These are phyloP conservation scores for Brachymystax lenok DNA, from an alignment of 2,797 vertebrate species.

Conservation along the genomic window DNA sequence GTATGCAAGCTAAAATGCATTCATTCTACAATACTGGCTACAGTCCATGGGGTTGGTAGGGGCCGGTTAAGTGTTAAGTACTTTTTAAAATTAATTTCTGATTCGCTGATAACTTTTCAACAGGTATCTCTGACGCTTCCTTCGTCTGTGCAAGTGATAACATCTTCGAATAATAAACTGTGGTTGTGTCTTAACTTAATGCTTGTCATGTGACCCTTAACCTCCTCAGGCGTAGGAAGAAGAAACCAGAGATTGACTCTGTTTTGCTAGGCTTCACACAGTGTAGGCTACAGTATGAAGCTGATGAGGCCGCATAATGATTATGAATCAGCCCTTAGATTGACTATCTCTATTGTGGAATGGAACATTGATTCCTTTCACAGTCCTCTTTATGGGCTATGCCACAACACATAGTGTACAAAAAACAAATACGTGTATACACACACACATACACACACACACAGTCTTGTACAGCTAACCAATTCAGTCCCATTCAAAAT, in stretches of 20 bases:
- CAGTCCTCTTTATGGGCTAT: not conserved
- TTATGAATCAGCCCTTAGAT: not conserved
- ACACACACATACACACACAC: too few species aligned
- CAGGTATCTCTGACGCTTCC: constrained; percentile 60
- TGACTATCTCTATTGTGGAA: not conserved
- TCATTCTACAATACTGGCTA: not conserved
- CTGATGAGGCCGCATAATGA: not conserved
- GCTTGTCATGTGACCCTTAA: constrained; percentile 29
- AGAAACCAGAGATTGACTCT: not conserved
- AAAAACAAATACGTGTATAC: not conserved
- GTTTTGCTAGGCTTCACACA: not conserved
- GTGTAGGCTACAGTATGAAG: not conserved
- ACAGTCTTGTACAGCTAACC: too few species aligned
- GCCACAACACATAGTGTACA: not conserved
- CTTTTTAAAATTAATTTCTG: not conserved
- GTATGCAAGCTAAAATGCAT: constrained; percentile 21
- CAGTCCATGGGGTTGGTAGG: not conserved
- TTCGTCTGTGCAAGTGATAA: constrained; percentile 69
- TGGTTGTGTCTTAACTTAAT: constrained; percentile 67
- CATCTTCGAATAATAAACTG: constrained; percentile 71
- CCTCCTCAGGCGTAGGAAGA: not conserved
- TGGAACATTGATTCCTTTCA: not conserved
- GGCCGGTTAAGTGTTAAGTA: not conserved
- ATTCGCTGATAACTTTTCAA: constrained; percentile 43
- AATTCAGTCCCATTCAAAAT: too few species aligned